Conservation (phyloP, 2,113 vertebrate genomes). For the Trematocara nigrifrons region DNA sequence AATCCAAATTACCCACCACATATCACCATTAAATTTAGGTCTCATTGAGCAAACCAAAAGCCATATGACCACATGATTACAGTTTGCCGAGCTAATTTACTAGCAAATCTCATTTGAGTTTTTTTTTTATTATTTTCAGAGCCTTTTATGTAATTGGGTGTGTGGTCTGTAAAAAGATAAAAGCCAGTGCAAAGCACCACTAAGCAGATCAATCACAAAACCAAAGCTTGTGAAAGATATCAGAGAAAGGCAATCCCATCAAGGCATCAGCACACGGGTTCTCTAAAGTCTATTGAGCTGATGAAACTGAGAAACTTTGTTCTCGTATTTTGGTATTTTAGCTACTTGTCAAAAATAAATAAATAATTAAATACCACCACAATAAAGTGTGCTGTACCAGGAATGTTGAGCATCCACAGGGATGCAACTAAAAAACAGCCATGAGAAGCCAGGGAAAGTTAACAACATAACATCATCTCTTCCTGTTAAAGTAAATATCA, state of each 20-base stretch:
- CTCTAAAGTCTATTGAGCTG: neutral
- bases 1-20: conserved; percentile 50
- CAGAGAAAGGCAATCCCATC: neutral
- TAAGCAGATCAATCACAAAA: conserved; percentile 33
- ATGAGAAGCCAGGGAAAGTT: neutral
- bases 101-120: conserved; percentile 21
- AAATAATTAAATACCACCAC: neutral
- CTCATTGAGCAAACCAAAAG: conserved; percentile 60
- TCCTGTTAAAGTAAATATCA: conserved; percentile 46
- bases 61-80: conserved; percentile 67
- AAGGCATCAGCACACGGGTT: neutral
- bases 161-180: conserved; percentile 48
- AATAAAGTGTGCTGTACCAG: neutral
- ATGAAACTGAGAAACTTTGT: neutral
- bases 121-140: neutral
- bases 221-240: conserved; percentile 34
- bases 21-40: conserved; percentile 43
- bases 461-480: neutral
- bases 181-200: conserved; percentile 28
- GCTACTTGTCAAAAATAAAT: neutral
- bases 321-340: neutral
- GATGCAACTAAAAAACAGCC: neutral
- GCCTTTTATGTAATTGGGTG: conserved; percentile 45
- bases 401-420: neutral
- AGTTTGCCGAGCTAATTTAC: conserved; percentile 35